Conservation (phyloP, 2,113 vertebrate species). For the Indicator maculatus region DNA sequence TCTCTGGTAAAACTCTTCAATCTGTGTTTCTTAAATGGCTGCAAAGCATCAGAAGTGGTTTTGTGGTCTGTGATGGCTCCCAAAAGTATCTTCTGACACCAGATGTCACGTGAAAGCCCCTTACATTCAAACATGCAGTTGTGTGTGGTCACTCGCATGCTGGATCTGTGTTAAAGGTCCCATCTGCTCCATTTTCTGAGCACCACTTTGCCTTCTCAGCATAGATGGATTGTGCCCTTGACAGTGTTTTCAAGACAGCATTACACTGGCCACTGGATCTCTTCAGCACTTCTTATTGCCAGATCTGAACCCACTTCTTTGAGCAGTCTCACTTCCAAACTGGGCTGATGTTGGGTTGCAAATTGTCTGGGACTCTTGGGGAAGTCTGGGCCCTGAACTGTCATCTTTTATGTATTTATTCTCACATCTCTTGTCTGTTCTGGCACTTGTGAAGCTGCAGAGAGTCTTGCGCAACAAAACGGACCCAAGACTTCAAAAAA, state of each 20-base stretch:
- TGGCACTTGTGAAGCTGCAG: background rate
- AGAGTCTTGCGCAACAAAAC: background rate
- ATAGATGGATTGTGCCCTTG: background rate
- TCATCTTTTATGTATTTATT: background rate
- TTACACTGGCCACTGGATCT: background rate
- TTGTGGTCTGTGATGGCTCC: background rate
- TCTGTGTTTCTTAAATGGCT: background rate
- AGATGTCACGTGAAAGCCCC: background rate
- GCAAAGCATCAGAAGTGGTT: background rate
- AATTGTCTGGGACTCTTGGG: background rate
- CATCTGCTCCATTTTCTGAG: background rate
- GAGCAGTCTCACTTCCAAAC: background rate
- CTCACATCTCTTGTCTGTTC: background rate
- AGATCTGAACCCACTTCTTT: background rate
- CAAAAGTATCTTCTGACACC: background rate
- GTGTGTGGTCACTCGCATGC: background rate
- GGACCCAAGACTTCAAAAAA: background rate
- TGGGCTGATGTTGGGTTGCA: background rate
- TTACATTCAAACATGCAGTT: background rate
- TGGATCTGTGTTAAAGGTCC: background rate
- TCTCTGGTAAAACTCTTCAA: background rate
- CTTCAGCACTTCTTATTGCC: background rate
- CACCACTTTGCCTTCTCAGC: fast-evolving
- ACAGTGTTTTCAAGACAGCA: background rate
- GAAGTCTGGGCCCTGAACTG: background rate